Evolutionary conservation across 2,888 invertebrate species (phyloP).

Genomic region (Deilephila porcellus): DNA sequence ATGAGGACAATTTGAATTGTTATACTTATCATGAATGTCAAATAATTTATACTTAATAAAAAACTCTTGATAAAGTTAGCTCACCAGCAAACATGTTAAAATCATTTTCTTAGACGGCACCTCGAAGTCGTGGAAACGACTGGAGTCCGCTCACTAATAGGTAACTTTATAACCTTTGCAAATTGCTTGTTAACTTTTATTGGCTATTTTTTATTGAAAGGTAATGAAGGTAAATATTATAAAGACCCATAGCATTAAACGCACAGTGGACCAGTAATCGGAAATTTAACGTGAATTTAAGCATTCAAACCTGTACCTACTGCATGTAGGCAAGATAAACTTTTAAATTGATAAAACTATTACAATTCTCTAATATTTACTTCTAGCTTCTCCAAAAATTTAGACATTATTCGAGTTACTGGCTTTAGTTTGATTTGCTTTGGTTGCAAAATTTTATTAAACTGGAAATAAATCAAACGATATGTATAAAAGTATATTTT

Average conservation of each 20-base stretch:
- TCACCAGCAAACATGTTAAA: constrained; percentile 6
- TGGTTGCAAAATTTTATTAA: too few relatives aligned
- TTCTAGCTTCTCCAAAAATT: too few relatives aligned
- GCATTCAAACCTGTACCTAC: too few relatives aligned
- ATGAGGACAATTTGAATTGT: too few relatives aligned
- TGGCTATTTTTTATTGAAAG: background rate
- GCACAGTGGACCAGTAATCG: too few relatives aligned
- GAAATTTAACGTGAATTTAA: too few relatives aligned
- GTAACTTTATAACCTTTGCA: background rate
- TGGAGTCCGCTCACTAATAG: background rate
- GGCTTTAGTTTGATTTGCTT: too few relatives aligned
- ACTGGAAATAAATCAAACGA: too few relatives aligned
- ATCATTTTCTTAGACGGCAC: background rate
- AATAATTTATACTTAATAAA: too few relatives aligned
- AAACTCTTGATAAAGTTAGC: background rate
- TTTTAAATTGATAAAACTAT: background rate
- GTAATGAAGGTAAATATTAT: background rate
- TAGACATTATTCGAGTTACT: too few relatives aligned
- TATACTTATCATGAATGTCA: too few relatives aligned
- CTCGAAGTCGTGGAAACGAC: background rate
- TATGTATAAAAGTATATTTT: background rate
- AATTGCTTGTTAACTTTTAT: constrained; percentile 16
- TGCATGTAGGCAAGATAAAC: too few relatives aligned
- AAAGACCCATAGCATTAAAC: background rate
- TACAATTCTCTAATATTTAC: background rate